phyloP scores from a whole-genome alignment of 1,140 invertebrate genomes.

The Bombus pyrosoma region DNA sequence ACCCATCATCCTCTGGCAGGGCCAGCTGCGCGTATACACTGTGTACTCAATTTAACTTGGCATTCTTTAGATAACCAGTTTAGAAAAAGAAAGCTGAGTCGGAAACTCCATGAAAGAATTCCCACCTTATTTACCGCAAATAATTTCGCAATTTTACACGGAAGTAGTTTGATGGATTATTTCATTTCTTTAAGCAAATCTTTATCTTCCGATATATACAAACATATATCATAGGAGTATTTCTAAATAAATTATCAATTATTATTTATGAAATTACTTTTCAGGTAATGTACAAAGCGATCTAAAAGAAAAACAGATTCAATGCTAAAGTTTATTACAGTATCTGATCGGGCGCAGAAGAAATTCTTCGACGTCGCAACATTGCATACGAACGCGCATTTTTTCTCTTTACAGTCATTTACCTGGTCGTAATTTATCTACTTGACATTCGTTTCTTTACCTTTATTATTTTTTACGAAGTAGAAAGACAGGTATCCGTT shows the following conservation, averaged over 20 bases:
- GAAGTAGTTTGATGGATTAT: not conserved
- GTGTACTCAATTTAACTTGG: slow-evolving; percentile 35
- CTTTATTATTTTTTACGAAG: not conserved
- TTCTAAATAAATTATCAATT: no score
- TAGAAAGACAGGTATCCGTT: not conserved
- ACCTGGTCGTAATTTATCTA: not conserved
- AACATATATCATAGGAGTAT: no score
- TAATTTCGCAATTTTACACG: not conserved
- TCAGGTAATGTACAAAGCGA: no score
- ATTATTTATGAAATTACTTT: not conserved
- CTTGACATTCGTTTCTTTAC: not conserved
- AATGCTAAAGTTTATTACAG: no score
- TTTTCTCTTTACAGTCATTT: not conserved
- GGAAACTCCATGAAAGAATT: slow-evolving; percentile 10
- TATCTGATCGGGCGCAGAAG: not conserved
- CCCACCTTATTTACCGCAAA: not conserved
- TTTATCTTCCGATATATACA: not conserved
- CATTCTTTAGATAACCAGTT: slow-evolving; percentile 41
- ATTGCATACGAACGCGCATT: no score
- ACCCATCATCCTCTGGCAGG: slow-evolving; percentile 65
- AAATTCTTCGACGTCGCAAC: not conserved
- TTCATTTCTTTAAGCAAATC: not conserved
- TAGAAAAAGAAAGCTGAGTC: slow-evolving; percentile 12
- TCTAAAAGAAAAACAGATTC: not conserved
- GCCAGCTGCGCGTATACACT: slow-evolving; percentile 38